Evolutionary conservation across 2,888 invertebrate species (phyloP), one percentile per base, ranked within the genome.

Genomic region (Caenorhabditis virilis): DNA sequence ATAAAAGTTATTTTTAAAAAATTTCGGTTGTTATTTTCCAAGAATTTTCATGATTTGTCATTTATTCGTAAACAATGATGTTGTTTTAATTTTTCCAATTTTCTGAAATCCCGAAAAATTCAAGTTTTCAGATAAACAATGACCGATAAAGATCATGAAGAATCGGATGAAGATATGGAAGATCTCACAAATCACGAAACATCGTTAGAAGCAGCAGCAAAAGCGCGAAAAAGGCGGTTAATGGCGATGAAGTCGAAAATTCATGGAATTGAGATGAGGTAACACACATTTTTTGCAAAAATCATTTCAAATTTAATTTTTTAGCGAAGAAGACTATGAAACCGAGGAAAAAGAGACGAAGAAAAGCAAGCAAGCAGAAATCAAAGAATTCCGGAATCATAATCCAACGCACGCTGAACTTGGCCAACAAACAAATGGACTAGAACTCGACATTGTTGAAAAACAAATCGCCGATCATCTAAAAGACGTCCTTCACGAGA

Each of bases 181-280:
- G 48, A 39, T 23, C 46, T 56, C 18, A 58, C 54, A 27, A 60
- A 43, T n/a, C 55, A 65, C 36, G 60, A 57, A 43, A 67, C 72
- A 1, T 57, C 60, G 9, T 20, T 68, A 23, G 73, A 73, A 30
- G 48, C 54, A 6, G 69, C 66, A 0, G 73, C 73, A n/a, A 57
- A 62, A 35, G 66, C 64, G 0, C 42, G 71, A 41, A 71, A 74
- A 49, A 45, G 67, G 6, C 39, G 74, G 25, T 69, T 74, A 36
- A 26, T 74, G 43, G 71, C 61, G 15, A 42, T 74, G 65, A 74
- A 72, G 42, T 67, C 71, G 11, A 66, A 60, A 45, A 63, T 72
- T 49, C 62, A 72, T 52, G 74, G 74, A 9, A 54, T 74, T 22
- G 57, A 62, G 36, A 74, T 74, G 72, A 54, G 59, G 71, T 72